A percentile compares a stretch with the other conserved stretches of the same genome.
phyloP scores from a whole-genome alignment of 2,113 vertebrate genomes.

The Delphinapterus leucas region DNA sequence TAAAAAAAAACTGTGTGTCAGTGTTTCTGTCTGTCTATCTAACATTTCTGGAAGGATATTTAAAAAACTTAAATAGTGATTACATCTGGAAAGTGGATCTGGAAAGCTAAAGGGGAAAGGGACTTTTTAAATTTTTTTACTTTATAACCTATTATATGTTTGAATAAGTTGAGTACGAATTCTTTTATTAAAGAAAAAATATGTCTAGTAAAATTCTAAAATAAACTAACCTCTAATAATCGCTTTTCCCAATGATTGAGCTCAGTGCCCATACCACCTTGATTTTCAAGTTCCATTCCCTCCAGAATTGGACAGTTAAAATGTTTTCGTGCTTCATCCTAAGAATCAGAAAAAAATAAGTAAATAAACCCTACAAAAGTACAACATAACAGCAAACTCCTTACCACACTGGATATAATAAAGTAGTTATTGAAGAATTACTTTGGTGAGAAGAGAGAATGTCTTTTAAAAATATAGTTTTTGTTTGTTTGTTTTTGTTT shows the following conservation, averaged over 20 bases:
- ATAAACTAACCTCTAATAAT: constrained; percentile 89
- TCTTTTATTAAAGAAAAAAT: not conserved
- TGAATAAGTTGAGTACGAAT: not conserved
- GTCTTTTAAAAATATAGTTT: not conserved
- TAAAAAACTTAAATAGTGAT: not conserved
- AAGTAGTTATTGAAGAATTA: constrained; percentile 1
- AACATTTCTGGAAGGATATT: not conserved
- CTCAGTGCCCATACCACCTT: constrained; percentile 95
- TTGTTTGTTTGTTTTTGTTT: not conserved
- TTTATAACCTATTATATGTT: not conserved
- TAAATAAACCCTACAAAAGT: not conserved
- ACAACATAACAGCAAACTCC: not conserved
- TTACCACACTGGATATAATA: not conserved
- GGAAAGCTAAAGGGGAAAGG: not conserved
- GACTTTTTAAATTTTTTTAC: not conserved
- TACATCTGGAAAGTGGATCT: not conserved
- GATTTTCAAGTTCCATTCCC: constrained; percentile 99
- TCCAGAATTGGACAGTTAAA: constrained; percentile 94
- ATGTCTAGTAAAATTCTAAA: not conserved
- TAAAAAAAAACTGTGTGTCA: not conserved
- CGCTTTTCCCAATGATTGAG: constrained; percentile 99
- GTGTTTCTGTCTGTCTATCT: not conserved
- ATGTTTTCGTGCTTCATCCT: constrained; percentile 95
- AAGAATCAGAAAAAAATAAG: constrained; percentile 47
- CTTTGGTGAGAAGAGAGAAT: not conserved